Evolutionary conservation across 2,797 vertebrate species (phyloP).

Genomic region (Microchirus variegatus): DNA sequence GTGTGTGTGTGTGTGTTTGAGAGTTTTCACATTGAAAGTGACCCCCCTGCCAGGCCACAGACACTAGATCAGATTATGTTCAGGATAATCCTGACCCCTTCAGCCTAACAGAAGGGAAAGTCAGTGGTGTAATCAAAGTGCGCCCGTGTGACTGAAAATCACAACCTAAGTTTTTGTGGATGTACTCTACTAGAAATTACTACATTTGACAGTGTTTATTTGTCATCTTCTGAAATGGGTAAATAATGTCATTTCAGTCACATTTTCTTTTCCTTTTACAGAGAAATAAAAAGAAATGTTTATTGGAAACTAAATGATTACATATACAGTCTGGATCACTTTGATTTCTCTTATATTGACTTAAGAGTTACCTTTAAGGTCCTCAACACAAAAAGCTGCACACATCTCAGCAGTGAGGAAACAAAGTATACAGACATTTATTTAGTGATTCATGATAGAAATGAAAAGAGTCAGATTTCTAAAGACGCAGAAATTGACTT

Average conservation of each 20-base stretch:
- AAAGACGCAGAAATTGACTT: constrained; percentile 38
- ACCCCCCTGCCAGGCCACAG: constrained; percentile 11
- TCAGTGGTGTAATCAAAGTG: background rate
- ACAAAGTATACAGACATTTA: constrained; percentile 7
- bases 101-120: background rate
- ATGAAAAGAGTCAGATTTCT: constrained; percentile 32
- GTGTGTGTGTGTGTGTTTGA: constrained; percentile 20
- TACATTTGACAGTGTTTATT: constrained; percentile 5
- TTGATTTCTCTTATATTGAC: constrained; percentile 1
- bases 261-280: too few species aligned
- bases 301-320: constrained; percentile 6
- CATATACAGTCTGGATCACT: background rate
- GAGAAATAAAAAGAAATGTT: too few species aligned
- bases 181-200: constrained; percentile 10
- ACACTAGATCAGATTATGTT: constrained; percentile 46
- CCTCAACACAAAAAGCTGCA: constrained; percentile 1
- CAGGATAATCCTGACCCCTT: constrained; percentile 20
- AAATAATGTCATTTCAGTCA: background rate
- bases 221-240: background rate
- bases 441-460: constrained; percentile 2
- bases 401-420: constrained; percentile 12
- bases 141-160: too few species aligned
- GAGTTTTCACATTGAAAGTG: constrained; percentile 16
- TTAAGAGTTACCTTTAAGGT: constrained; percentile 20
- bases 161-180: background rate